Percentiles rank a stretch among this genome's conserved stretches.
Evolutionary conservation across 1,140 invertebrate genomes (phyloP).

Genomic region (Megalopta genalis): DNA sequence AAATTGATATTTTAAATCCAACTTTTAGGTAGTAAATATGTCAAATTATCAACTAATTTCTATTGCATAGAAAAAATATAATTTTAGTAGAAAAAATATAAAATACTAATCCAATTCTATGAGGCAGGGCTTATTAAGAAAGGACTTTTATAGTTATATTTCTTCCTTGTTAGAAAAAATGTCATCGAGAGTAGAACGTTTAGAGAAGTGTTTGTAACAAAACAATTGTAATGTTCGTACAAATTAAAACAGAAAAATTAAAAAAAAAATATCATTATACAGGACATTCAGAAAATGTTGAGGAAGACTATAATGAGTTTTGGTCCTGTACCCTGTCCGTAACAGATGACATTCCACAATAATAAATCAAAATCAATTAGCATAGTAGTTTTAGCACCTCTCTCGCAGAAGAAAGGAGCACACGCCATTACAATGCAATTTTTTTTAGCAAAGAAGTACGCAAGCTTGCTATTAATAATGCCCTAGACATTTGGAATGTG

Average conservation of each 20-base stretch:
- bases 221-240: not conserved
- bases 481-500: conserved; percentile 13
- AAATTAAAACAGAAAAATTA: not conserved
- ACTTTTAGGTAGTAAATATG: too few species aligned
- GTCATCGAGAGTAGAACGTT: too few species aligned
- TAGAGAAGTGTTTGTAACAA: not conserved
- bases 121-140: too few species aligned
- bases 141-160: not conserved
- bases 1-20: too few species aligned
- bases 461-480: conserved; percentile 23
- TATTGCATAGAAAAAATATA: too few species aligned
- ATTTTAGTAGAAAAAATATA: too few species aligned
- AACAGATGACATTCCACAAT: conserved; percentile 22
- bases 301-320: not conserved
- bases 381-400: conserved; percentile 10
- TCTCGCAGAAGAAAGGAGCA: conserved; percentile 33
- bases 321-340: not conserved
- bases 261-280: not conserved
- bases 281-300: not conserved
- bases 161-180: not conserved
- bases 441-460: conserved; percentile 52
- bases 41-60: too few species aligned
- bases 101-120: too few species aligned
- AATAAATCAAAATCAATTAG: conserved; percentile 28
- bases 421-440: conserved; percentile 76